These are phyloP conservation scores for Margaritifera margaritifera DNA, from an alignment of 2,888 invertebrate species.

Conservation along the genomic window DNA sequence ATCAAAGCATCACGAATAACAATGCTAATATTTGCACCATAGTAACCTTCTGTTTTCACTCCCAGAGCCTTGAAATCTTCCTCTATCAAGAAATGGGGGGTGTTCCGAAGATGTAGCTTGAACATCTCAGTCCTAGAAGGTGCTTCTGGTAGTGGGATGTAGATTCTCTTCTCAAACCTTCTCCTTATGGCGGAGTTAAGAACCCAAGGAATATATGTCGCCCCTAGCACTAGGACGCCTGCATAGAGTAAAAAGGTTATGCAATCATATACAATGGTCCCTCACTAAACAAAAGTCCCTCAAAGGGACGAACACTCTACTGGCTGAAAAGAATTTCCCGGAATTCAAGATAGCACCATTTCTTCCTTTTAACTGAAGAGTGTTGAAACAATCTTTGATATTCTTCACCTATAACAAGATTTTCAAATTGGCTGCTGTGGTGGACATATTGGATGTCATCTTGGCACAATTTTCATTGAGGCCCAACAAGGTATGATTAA, in stretches of 20 bases:
- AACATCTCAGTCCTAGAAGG: conserved; percentile 95
- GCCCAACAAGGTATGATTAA: too few species aligned
- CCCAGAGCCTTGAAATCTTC: conserved; percentile 77
- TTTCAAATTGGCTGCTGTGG: too few species aligned
- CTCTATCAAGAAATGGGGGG: conserved; percentile 82
- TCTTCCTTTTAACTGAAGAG: too few species aligned
- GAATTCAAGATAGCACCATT: too few species aligned
- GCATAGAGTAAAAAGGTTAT: conserved; percentile 2
- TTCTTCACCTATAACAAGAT: too few species aligned
- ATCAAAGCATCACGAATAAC: conserved; percentile 97
- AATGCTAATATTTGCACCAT: conserved; percentile 98
- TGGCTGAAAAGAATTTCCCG: too few species aligned
- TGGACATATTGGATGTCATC: too few species aligned
- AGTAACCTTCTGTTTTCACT: conserved; percentile 85
- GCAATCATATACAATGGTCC: too few species aligned
- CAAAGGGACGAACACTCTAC: too few species aligned
- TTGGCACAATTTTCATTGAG: too few species aligned
- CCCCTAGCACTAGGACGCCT: conserved; percentile 90
- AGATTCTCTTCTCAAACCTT: conserved; percentile 97
- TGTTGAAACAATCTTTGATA: too few species aligned
- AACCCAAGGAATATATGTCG: conserved; percentile 97
- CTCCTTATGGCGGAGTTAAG: conserved; percentile 96
- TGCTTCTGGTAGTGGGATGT: conserved; percentile 97
- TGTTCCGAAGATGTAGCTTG: conserved; percentile 95
- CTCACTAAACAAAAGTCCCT: too few species aligned